Evolutionary conservation across 2,888 invertebrate species (phyloP).

Genomic region (Drosophila borealis): DNA sequence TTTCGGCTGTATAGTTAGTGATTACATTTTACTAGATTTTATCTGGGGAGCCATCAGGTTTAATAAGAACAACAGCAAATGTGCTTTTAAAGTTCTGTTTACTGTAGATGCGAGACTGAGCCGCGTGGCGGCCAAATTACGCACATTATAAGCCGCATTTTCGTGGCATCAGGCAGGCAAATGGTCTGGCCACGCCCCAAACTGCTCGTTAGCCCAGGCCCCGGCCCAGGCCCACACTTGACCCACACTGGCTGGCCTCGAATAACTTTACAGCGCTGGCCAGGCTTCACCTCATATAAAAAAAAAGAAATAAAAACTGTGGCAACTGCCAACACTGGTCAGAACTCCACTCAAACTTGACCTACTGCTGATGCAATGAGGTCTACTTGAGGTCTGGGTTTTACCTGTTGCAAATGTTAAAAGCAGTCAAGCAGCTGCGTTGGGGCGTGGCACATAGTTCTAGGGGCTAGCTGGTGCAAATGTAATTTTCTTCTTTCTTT

Average conservation of each 20-base stretch:
- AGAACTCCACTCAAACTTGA: constrained; percentile 57
- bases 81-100: constrained; percentile 42
- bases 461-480: constrained; percentile 18
- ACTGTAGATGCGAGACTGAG: constrained; percentile 27
- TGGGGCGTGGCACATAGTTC: constrained; percentile 20
- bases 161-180: constrained; percentile 37
- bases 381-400: constrained; percentile 14
- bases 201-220: constrained; percentile 56
- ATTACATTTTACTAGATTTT: constrained; percentile 41
- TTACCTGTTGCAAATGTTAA: constrained; percentile 62
- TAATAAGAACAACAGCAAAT: constrained; percentile 35
- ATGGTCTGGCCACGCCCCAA: constrained; percentile 55
- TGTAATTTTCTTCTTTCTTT: constrained; percentile 20
- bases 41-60: constrained; percentile 44
- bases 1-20: constrained; percentile 26
- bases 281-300: constrained; percentile 18
- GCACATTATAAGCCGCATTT: constrained; percentile 63
- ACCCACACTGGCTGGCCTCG: constrained; percentile 41
- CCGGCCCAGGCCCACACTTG: constrained; percentile 17
- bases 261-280: constrained; percentile 38
- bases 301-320: constrained; percentile 3
- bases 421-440: background rate
- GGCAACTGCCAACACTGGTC: constrained; percentile 11
- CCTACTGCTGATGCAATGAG: constrained; percentile 37
- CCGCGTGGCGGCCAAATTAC: constrained; percentile 54